These are phyloP conservation scores for Ursus arctos DNA, from an alignment of 2,113 vertebrate genomes.

Conservation along the genomic window DNA sequence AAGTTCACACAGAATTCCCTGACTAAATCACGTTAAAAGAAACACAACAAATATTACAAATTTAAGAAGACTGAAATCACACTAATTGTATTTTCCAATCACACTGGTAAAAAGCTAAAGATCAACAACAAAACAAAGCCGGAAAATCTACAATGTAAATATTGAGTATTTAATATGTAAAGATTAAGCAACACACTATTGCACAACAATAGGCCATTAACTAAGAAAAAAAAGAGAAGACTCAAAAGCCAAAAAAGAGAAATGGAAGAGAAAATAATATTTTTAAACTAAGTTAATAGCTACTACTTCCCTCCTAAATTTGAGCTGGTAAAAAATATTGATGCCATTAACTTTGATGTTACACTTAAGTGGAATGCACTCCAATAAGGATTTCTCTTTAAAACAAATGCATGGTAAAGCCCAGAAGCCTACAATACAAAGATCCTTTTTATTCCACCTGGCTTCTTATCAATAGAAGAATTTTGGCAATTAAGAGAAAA, in stretches of 20 bases:
- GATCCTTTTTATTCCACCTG: background rate
- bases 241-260: background rate
- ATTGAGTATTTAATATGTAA: background rate
- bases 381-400: background rate
- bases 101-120: background rate
- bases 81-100: background rate
- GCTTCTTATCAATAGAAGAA: background rate
- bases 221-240: background rate
- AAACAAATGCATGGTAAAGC: background rate
- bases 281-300: background rate
- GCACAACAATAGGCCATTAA: background rate
- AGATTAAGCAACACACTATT: background rate
- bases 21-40: background rate
- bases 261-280: background rate
- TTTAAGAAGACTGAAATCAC: background rate
- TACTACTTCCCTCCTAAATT: background rate
- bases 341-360: background rate
- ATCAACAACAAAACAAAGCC: background rate
- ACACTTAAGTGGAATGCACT: background rate
- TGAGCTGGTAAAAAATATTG: background rate
- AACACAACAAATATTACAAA: background rate
- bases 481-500: background rate
- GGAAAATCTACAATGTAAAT: background rate
- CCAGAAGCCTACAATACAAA: background rate
- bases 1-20: background rate